Base-by-base conservation (phyloP, 2,797 vertebrate genomes). In the Anas flavirostris region DNA sequence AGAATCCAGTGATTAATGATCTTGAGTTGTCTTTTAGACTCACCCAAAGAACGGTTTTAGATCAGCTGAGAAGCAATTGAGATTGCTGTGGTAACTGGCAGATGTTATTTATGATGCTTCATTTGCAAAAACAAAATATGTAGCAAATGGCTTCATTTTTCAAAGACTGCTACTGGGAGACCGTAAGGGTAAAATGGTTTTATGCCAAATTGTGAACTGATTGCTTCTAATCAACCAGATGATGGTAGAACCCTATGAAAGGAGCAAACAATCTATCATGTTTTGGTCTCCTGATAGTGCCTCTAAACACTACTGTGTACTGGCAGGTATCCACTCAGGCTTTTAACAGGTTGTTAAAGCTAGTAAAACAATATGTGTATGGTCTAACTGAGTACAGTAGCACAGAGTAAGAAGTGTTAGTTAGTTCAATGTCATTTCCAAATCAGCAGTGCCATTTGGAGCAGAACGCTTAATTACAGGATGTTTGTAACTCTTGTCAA, bases 181-280 rank as follows among this genome's bases (percentile, higher is more conserved):
- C 95, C 91, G 88, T 96, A 77, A 43, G 67, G n/a, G 48, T 92
- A 68, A 84, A 60, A 68, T 25, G 80, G 82, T 79, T 91, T 77
- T 88, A 50, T 86, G 88, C 92, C 92, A 97, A 94, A 94, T 93
- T 83, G 85, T 93, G 90, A 95, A 92, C 74, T 90, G 88, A 96
- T 97, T 94, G 82, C 64, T 88, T 93, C 74, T 97, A 93, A 96
- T 96, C 91, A 95, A 74, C 77, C 91, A 90, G 88, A 86, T 93
- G 87, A 94, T 96, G 56, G 82, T 90, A 46, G 68, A 93, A 58
- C 60, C 77, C 64, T 64, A 43, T 84, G 80, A 75, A 91, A 91
- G 86, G 53, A 84, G 44, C 70, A 35, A 10, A n/a, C 81, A 21
- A 94, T 94, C 56, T 68, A 90, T 95, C 95, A 88, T 68, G 44